Percentiles rank a stretch among this genome's conserved stretches.
These are phyloP conservation scores for Tolypeutes matacus DNA, from an alignment of 2,797 vertebrate species.

Conservation along the genomic window DNA sequence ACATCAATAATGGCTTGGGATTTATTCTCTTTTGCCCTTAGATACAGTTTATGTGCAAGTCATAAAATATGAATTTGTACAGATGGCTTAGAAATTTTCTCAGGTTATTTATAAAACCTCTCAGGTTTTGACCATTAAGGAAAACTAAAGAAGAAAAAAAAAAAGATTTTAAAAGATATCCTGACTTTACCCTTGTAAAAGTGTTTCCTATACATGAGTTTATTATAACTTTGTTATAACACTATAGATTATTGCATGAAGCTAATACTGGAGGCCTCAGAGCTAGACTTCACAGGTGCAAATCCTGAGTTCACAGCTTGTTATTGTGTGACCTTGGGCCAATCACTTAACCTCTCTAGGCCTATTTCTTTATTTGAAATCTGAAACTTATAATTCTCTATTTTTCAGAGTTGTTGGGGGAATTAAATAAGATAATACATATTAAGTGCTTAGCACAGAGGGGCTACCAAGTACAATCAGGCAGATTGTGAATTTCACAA, in stretches of 20 bases:
- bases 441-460: neutral
- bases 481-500: neutral
- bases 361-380: neutral
- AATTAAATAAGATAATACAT: neutral
- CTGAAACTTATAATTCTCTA: neutral
- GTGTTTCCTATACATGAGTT: conserved; percentile 34
- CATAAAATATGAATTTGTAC: conserved; percentile 73
- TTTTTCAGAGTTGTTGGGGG: neutral
- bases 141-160: neutral
- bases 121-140: conserved; percentile 44
- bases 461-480: neutral
- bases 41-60: conserved; percentile 50
- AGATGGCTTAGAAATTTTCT: conserved; percentile 42
- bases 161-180: conserved; percentile 55
- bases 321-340: neutral
- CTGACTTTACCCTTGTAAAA: conserved; percentile 34
- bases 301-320: neutral
- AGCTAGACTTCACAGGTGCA: neutral
- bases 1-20: conserved; percentile 44
- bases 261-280: neutral
- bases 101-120: conserved; percentile 60
- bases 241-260: neutral
- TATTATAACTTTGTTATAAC: conserved; percentile 45
- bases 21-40: conserved; percentile 66
- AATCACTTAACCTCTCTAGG: neutral